Conservation (phyloP, 1,140 invertebrate species). For the Odontomachus brunneus region DNA sequence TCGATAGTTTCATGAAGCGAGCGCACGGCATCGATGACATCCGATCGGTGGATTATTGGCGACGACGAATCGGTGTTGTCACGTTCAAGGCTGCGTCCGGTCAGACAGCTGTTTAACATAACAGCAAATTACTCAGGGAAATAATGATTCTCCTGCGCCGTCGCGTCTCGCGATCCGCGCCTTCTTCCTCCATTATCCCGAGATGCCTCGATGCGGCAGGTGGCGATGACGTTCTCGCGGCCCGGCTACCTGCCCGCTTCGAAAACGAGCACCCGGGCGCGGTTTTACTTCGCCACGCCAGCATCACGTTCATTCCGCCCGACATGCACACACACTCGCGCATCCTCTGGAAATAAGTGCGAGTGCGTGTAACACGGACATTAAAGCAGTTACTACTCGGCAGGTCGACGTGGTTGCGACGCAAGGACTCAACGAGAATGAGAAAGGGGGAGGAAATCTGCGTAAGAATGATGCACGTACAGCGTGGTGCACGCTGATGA, state of each 20-base stretch:
- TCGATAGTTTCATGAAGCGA: too few species aligned
- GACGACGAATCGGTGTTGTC: slow-evolving; percentile 16
- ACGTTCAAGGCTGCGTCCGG: slow-evolving; percentile 19
- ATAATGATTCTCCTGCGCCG: slow-evolving; percentile 67
- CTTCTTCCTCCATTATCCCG: slow-evolving; percentile 52
- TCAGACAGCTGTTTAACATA: slow-evolving; percentile 76
- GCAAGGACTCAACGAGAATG: neutral
- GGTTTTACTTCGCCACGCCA: slow-evolving; percentile 16
- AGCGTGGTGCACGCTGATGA: neutral
- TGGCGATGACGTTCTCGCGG: slow-evolving; percentile 69
- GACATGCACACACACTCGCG: neutral
- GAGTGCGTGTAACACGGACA: slow-evolving; percentile 35
- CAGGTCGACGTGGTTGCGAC: neutral
- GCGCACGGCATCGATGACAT: neutral
- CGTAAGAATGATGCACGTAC: neutral
- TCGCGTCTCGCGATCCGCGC: slow-evolving; percentile 24
- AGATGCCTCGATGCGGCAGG: slow-evolving; percentile 61
- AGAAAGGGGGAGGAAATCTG: neutral
- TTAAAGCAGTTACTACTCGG: slow-evolving; percentile 20
- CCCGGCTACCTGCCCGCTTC: slow-evolving; percentile 35
- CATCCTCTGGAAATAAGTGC: neutral
- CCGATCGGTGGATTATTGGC: neutral
- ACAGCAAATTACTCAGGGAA: slow-evolving; percentile 75
- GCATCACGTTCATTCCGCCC: slow-evolving; percentile 3
- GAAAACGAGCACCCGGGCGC: slow-evolving; percentile 44